These are phyloP conservation scores for Metacarcinus magister DNA, from an alignment of 2,888 invertebrate species.

Conservation along the genomic window DNA sequence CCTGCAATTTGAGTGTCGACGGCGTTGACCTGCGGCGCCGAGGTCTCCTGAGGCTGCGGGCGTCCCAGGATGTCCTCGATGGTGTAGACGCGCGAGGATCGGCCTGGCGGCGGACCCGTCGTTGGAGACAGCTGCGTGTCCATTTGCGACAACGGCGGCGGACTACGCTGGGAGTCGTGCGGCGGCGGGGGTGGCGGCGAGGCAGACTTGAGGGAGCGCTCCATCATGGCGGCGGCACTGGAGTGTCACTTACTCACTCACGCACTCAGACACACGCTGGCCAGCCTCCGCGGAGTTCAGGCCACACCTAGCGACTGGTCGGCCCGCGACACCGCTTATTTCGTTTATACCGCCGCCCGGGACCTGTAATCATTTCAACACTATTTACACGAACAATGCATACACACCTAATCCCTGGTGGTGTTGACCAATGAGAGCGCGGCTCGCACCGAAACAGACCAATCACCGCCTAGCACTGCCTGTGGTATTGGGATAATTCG, in stretches of 20 bases:
- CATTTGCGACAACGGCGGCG: constrained; percentile 66
- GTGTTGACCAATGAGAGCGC: constrained; percentile 78
- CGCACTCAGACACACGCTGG: constrained; percentile 31
- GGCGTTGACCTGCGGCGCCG: constrained; percentile 62
- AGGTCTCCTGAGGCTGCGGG: constrained; percentile 69
- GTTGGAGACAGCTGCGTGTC: constrained; percentile 75
- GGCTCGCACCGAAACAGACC: constrained; percentile 66
- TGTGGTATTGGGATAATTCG: constrained; percentile 81
- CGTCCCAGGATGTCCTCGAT: constrained; percentile 78
- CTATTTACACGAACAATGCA: constrained; percentile 81
- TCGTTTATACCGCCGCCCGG: constrained; percentile 79
- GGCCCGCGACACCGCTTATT: constrained; percentile 69
- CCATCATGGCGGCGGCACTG: constrained; percentile 70
- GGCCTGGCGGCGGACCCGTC: constrained; percentile 63
- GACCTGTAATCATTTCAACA: constrained; percentile 80
- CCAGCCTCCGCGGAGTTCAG: constrained; percentile 46
- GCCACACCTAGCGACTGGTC: constrained; percentile 70
- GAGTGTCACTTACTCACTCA: constrained; percentile 28
- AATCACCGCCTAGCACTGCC: constrained; percentile 77
- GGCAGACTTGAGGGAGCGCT: constrained; percentile 70
- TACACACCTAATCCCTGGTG: constrained; percentile 78
- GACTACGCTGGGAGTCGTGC: constrained; percentile 21
- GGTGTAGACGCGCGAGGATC: constrained; percentile 75
- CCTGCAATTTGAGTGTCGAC: constrained; percentile 62
- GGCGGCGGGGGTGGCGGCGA: constrained; percentile 65